phyloP scores from a whole-genome alignment of 92 coral and sea anemone genomes.

The Phenganax marumi region DNA sequence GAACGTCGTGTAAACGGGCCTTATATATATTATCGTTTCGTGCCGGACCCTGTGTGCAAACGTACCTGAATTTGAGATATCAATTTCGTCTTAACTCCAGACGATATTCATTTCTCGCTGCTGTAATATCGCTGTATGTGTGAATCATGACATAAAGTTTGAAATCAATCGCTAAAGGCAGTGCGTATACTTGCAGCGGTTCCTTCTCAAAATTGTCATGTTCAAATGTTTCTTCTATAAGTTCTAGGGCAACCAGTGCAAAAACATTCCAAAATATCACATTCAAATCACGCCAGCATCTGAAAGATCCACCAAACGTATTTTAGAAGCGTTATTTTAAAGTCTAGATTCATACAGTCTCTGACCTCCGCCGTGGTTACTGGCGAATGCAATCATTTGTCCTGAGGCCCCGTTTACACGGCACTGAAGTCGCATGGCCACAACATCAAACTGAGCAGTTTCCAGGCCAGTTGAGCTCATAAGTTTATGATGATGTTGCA shows the following conservation, averaged over 20 bases:
- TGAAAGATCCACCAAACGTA: neutral
- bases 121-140: slow-evolving; percentile 48
- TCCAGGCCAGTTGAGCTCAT: too few relatives aligned
- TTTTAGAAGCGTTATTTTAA: neutral
- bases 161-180: slow-evolving; percentile 72
- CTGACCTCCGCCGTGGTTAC: too few relatives aligned
- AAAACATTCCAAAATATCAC: slow-evolving; percentile 60
- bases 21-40: too few relatives aligned
- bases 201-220: slow-evolving; percentile 26
- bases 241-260: slow-evolving; percentile 52
- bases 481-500: too few relatives aligned
- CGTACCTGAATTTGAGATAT: neutral
- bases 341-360: too few relatives aligned
- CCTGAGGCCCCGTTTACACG: too few relatives aligned
- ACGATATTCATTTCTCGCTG: slow-evolving; percentile 48
- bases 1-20: too few relatives aligned
- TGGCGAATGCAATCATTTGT: too few relatives aligned
- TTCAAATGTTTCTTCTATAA: slow-evolving; percentile 57
- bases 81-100: slow-evolving; percentile 33
- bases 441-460: too few relatives aligned
- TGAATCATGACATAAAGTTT: slow-evolving; percentile 64
- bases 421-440: too few relatives aligned
- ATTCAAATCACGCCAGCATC: slow-evolving; percentile 64
- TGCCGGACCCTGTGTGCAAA: neutral
- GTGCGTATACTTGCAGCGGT: slow-evolving; percentile 46